Evolutionary conservation across 2,888 invertebrate species (phyloP), one percentile per base, ranked within the genome.

Genomic region (Hololepta plana): DNA sequence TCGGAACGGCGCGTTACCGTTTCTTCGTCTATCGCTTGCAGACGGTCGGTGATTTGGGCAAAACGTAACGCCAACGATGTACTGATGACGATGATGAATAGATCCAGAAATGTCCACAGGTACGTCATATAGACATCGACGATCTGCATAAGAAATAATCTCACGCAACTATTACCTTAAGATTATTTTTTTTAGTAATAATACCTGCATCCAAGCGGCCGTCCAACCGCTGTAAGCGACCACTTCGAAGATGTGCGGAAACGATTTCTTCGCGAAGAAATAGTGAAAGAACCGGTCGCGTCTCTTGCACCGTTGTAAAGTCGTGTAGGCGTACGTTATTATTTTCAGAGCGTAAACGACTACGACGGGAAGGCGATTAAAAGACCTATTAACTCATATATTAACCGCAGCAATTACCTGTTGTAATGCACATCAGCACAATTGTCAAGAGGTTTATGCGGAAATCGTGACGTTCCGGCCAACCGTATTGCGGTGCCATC

Each of bases 381-480:
- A n/a, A n/a, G n/a, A n/a, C n/a, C n/a, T n/a, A n/a, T n/a, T n/a
- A n/a, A n/a, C n/a, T n/a, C n/a, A n/a, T n/a, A n/a, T n/a, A n/a
- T n/a, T n/a, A n/a, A n/a, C n/a, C n/a, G n/a, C n/a, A n/a, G n/a
- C n/a, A 34, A 41, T 46, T 34, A 55, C 57, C 32, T 13, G 51
- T 33, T 3, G 57, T 56, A 6, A 51, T 32, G 6, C 38, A 24
- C 45, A 56, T 47, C 12, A 56, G 45, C 4, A 47, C 34, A 3
- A 33, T 35, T 3, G 50, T 46, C 4, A 55, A 45, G 3, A 51
- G 39, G 28, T 49, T 52, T 22, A 56, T 46, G 35, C 46, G 48
- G 4, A 38, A 31, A 1, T 45, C 37, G 2, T 35, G 37, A 23
- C 27, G 31, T 28, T 23, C 34, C 28, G 32, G 43, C 38, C 33